Evolutionary conservation across 2,888 invertebrate species (phyloP), one percentile per base, ranked within the genome.

Genomic region (Crocallis elinguaria): DNA sequence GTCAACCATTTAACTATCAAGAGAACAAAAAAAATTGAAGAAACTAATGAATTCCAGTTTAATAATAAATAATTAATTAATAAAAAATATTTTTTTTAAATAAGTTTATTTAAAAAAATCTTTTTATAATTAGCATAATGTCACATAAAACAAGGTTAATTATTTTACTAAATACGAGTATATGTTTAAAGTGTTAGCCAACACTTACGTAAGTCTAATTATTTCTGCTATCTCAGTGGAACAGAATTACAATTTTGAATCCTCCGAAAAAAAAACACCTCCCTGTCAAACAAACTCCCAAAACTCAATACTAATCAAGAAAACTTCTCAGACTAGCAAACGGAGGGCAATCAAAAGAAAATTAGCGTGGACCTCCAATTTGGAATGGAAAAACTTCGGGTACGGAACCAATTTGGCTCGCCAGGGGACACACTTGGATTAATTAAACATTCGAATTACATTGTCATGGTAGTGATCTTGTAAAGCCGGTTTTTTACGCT

Each of bases 361-460:
- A 84, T 84, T 84, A 82, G 75, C 75, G 73, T 76, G 69, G 69
- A 61, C 61, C 63, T 50, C 21, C 76, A 77, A 69, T 78, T 81
- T 75, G 71, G 75, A 84, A 82, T 82, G 82, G 80, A 80, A 83
- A 84, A 84, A 84, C 75, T 84, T 84, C 51, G 67, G 55, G 49
- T 68, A 71, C 69, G 67, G 72, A 68, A 77, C 81, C 80, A 74
- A 80, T 79, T 79, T 72, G 66, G 59, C 57, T 63, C 77, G 66
- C 75, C 60, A 41, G 33, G 81, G 77, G 84, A 80, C 80, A 79
- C 79, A 79, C 79, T 78, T 63, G 81, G 79, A 76, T 80, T 83
- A 83, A 84, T 84, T 84, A 84, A 78, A 77, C 76, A 65, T 64
- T 67, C 48, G 62, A 68, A 57, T 62, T 63, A 62, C 60, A 66